Percentiles rank a stretch among this genome's conserved stretches.
phyloP scores from a whole-genome alignment of 2,888 invertebrate genomes.

The Leptothorax acervorum region DNA sequence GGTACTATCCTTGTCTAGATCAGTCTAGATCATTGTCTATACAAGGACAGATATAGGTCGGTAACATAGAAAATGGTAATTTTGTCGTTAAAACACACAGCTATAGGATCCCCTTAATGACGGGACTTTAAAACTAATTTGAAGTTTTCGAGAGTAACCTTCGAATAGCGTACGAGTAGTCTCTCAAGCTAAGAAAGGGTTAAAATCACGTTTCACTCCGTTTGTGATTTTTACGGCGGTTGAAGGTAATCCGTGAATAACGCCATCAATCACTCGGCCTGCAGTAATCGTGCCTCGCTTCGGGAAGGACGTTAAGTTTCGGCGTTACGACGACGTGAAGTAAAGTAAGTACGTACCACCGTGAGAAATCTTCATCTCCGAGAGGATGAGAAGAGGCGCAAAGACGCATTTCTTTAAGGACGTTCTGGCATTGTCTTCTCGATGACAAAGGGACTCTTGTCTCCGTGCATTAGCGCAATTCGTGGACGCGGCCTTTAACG shows the following conservation, averaged over 20 bases:
- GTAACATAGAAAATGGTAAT: too few species aligned
- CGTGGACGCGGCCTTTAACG: conserved; percentile 60
- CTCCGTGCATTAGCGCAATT: conserved; percentile 71
- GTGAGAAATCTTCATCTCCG: conserved; percentile 64
- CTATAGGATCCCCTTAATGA: too few species aligned
- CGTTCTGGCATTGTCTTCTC: conserved; percentile 61
- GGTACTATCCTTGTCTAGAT: too few species aligned
- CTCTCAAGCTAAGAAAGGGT: neutral
- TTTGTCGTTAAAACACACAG: too few species aligned
- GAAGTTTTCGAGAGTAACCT: neutral
- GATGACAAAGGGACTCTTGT: conserved; percentile 70
- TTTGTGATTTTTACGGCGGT: conserved; percentile 30
- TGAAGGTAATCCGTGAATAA: conserved; percentile 35
- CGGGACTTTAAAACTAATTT: neutral
- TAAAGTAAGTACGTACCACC: conserved; percentile 43
- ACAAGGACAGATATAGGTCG: too few species aligned
- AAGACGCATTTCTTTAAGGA: conserved; percentile 45
- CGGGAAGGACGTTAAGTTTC: conserved; percentile 17
- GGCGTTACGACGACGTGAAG: conserved; percentile 32
- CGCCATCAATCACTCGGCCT: conserved; percentile 24
- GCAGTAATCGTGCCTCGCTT: conserved; percentile 14
- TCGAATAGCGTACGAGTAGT: neutral
- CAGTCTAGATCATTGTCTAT: too few species aligned
- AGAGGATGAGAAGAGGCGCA: neutral
- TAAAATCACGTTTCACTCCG: conserved; percentile 16